These are phyloP conservation scores for Toxostoma redivivum DNA, from an alignment of 2,113 vertebrate species.

Conservation along the genomic window DNA sequence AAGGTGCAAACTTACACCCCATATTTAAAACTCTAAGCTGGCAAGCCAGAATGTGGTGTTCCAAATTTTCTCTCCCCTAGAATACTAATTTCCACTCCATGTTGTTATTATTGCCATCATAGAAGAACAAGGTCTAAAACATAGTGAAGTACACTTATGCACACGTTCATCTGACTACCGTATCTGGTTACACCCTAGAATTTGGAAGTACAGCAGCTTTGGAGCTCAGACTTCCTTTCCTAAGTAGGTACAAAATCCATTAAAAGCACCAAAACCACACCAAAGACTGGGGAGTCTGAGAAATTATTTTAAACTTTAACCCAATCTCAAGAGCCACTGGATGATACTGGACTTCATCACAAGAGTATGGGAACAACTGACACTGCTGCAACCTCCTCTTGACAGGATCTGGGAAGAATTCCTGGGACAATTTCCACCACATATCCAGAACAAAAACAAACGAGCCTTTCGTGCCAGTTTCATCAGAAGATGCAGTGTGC, in stretches of 20 bases:
- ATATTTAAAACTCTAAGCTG: neutral
- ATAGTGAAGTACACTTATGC: neutral
- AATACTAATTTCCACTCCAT: neutral
- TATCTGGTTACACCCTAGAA: neutral
- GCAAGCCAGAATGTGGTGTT: neutral
- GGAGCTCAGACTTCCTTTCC: neutral
- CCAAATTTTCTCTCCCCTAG: too few species aligned
- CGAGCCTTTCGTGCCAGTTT: accelerated
- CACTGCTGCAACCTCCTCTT: neutral
- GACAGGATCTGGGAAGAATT: neutral
- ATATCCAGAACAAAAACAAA: neutral
- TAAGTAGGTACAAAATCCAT: neutral
- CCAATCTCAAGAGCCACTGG: neutral
- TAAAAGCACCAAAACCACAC: neutral
- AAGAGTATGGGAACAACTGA: accelerated
- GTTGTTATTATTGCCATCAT: neutral
- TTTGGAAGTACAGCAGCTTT: neutral
- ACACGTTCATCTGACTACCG: accelerated
- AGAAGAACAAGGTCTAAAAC: neutral
- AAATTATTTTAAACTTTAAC: neutral
- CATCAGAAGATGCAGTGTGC: neutral
- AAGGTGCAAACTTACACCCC: neutral
- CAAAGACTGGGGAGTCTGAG: neutral
- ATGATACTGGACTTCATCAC: accelerated
- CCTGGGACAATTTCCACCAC: neutral